These are phyloP conservation scores for Mythimna impura DNA, from an alignment of 2,888 invertebrate species.

Conservation along the genomic window DNA sequence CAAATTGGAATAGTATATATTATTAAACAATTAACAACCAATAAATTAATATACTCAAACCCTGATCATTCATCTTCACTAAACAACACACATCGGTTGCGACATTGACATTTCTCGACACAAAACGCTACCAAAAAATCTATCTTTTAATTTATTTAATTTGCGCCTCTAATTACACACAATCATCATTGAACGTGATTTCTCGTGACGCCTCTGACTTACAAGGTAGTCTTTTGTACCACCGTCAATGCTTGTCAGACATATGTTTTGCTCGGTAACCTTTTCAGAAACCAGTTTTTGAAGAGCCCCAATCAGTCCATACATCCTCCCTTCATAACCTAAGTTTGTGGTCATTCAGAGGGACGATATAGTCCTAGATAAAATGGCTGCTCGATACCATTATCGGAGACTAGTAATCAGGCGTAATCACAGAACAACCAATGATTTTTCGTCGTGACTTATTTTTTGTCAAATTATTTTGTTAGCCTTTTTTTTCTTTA, in stretches of 20 bases:
- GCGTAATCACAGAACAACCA: slow-evolving; percentile 83
- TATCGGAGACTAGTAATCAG: slow-evolving; percentile 87
- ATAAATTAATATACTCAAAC: slow-evolving; percentile 32
- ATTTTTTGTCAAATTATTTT: slow-evolving; percentile 82
- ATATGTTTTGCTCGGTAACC: slow-evolving; percentile 82
- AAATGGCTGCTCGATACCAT: slow-evolving; percentile 74
- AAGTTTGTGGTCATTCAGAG: slow-evolving; percentile 44
- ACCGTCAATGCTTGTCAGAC: slow-evolving; percentile 84
- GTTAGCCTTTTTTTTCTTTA: slow-evolving; percentile 69
- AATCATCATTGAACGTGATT: slow-evolving; percentile 82
- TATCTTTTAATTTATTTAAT: slow-evolving; percentile 86
- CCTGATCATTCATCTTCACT: slow-evolving; percentile 22
- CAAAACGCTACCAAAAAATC: slow-evolving; percentile 78
- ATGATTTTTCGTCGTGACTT: slow-evolving; percentile 83
- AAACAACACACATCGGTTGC: slow-evolving; percentile 58
- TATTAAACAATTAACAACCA: slow-evolving; percentile 17
- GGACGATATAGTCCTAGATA: slow-evolving; percentile 70
- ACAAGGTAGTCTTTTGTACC: slow-evolving; percentile 89
- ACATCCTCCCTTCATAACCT: slow-evolving; percentile 61
- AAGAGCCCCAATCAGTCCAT: slow-evolving; percentile 65
- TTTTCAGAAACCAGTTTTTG: slow-evolving; percentile 72
- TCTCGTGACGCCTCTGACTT: slow-evolving; percentile 84
- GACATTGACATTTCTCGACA: slow-evolving; percentile 82
- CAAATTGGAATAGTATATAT: slow-evolving; percentile 8
- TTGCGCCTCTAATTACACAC: slow-evolving; percentile 86